Evolutionary conservation across 2,797 vertebrate genomes (phyloP).

Genomic region (Tiaroga cobitis): DNA sequence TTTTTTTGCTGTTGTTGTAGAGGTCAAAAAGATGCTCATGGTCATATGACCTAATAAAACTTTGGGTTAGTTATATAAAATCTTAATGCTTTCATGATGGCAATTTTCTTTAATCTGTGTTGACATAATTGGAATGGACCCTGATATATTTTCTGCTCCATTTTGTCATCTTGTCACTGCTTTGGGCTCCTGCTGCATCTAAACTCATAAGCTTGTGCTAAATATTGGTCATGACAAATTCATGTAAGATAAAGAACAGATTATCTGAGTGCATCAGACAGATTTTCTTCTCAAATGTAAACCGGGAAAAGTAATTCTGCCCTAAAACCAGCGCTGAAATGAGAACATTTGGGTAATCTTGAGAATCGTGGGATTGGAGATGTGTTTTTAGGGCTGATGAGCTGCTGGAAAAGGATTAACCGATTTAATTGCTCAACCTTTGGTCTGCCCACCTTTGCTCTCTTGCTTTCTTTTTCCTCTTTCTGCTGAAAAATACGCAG

Average conservation of each 20-base stretch:
- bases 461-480: constrained; percentile 12
- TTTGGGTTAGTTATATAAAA: constrained; percentile 7
- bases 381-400: constrained; percentile 3
- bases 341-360: background rate
- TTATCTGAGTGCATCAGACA: constrained; percentile 5
- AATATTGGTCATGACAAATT: background rate
- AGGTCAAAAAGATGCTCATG: background rate
- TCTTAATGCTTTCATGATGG: background rate
- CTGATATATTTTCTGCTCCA: background rate
- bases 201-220: background rate
- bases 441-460: constrained; percentile 75
- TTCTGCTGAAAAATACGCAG: constrained; percentile 37
- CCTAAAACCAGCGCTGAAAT: background rate
- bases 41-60: constrained; percentile 13
- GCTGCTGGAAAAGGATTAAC: constrained; percentile 74
- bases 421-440: constrained; percentile 77
- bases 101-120: background rate
- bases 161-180: background rate
- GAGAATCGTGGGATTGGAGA: background rate
- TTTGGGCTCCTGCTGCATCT: background rate
- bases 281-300: background rate
- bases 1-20: fast-evolving
- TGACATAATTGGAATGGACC: background rate
- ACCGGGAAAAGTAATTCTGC: background rate
- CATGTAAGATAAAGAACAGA: constrained; percentile 1